phyloP scores from a whole-genome alignment of 2,888 invertebrate genomes.

The Diachrysia chrysitis region DNA sequence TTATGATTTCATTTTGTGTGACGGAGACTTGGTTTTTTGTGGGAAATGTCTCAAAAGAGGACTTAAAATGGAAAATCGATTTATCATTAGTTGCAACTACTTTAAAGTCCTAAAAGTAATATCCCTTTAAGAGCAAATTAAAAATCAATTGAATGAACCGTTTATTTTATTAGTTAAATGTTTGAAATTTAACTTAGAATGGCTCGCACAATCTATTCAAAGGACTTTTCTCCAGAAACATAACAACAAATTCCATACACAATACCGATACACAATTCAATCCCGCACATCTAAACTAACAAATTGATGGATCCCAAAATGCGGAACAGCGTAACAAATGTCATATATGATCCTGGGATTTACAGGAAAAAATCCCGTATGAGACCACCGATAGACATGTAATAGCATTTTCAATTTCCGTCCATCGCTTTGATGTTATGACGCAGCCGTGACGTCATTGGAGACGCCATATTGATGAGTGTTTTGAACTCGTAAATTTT shows the following conservation, averaged over 20 bases:
- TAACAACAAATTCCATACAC: slow-evolving; percentile 1
- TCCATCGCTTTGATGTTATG: slow-evolving; percentile 27
- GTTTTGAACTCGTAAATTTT: slow-evolving; percentile 42
- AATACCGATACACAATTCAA: slow-evolving; percentile 5
- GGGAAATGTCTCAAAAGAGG: neutral
- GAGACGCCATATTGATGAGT: slow-evolving; percentile 30
- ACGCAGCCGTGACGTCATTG: slow-evolving; percentile 32
- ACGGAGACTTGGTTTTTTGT: neutral
- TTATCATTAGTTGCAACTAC: neutral
- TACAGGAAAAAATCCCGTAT: slow-evolving; percentile 22
- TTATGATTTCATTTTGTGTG: neutral
- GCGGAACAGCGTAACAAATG: slow-evolving; percentile 37
- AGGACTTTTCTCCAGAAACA: neutral
- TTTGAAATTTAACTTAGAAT: neutral
- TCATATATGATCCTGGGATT: slow-evolving; percentile 34
- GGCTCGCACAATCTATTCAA: neutral
- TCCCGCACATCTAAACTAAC: slow-evolving; percentile 30
- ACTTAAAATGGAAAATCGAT: neutral
- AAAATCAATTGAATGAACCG: neutral
- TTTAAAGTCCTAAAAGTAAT: neutral
- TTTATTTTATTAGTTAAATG: neutral
- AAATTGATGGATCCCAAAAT: slow-evolving; percentile 46
- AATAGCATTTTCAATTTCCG: slow-evolving; percentile 58
- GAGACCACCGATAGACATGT: slow-evolving; percentile 35
- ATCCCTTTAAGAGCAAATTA: neutral